Evolutionary conservation across 1,140 invertebrate genomes (phyloP).

Genomic region (Drosophila malerkotliana): DNA sequence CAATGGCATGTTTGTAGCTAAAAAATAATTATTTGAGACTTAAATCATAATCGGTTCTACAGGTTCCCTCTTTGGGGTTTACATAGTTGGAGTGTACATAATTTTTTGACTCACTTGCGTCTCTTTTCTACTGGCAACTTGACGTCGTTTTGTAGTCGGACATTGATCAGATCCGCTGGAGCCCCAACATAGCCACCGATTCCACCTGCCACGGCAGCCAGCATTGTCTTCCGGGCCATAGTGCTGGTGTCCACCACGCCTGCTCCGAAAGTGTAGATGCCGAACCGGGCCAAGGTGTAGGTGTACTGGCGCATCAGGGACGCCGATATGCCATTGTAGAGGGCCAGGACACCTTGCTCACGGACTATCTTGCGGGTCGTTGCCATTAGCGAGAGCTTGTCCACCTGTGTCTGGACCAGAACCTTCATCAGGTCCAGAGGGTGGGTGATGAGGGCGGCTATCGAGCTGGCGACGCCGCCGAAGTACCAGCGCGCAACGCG

Average conservation of each 20-base stretch:
- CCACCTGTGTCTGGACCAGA: constrained; percentile 98
- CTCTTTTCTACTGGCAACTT: constrained; percentile 43
- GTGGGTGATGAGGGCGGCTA: constrained; percentile 98
- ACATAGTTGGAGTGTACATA: too few species aligned
- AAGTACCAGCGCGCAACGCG: constrained; percentile 92
- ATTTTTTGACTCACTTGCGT: constrained; percentile 87
- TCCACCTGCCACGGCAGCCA: constrained; percentile 35
- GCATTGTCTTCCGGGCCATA: constrained; percentile 34
- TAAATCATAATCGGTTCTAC: constrained; percentile 71
- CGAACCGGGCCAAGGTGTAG: constrained; percentile 60
- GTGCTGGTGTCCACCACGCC: constrained; percentile 40
- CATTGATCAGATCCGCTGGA: constrained; percentile 62
- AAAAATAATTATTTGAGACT: constrained; percentile 88
- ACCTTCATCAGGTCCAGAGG: constrained; percentile 98
- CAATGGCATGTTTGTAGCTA: constrained; percentile 97
- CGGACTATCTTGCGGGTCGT: constrained; percentile 30
- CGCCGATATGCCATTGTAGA: constrained; percentile 68
- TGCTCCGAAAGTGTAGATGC: constrained; percentile 50
- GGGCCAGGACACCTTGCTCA: constrained; percentile 85
- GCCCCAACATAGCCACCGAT: constrained; percentile 53
- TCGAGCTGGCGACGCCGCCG: constrained; percentile 90
- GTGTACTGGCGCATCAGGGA: constrained; percentile 63
- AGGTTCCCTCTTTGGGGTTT: too few species aligned
- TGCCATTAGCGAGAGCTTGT: constrained; percentile 85
- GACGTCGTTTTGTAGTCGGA: constrained; percentile 63